Evolutionary conservation across 2,113 vertebrate species (phyloP).

Genomic region (Erythrocebus patas): DNA sequence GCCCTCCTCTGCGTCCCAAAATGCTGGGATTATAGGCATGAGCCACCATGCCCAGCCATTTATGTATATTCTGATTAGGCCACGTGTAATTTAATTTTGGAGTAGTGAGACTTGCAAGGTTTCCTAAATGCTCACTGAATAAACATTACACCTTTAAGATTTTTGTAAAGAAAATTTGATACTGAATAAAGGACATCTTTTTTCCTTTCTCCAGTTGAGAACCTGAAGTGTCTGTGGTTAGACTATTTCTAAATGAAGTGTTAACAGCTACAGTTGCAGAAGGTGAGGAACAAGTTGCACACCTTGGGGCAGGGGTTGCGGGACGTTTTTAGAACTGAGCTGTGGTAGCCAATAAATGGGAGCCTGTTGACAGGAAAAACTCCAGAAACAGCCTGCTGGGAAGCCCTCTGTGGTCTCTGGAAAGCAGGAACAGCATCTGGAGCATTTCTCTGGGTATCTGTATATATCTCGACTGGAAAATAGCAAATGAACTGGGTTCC

Average conservation of each 20-base stretch:
- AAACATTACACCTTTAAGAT: constrained; percentile 46
- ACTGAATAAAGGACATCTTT: neutral
- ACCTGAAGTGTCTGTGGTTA: neutral
- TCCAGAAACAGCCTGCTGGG: neutral
- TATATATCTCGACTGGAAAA: neutral
- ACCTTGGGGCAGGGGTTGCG: neutral
- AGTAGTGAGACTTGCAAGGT: neutral
- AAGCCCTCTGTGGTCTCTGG: neutral
- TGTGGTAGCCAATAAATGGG: neutral
- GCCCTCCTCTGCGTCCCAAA: no score
- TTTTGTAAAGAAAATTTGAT: neutral
- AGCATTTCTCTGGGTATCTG: neutral
- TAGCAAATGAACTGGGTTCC: neutral
- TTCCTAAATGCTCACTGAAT: constrained; percentile 12
- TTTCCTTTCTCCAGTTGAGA: neutral
- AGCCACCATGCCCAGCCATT: neutral
- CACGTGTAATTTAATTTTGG: constrained; percentile 43
- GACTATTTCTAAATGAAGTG: neutral
- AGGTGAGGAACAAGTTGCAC: neutral
- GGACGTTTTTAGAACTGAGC: neutral
- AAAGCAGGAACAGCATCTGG: neutral
- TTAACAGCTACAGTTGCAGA: neutral
- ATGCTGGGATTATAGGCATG: no score
- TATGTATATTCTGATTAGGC: neutral
- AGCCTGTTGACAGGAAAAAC: neutral